Percentiles rank a stretch among this genome's conserved stretches.
Conservation (phyloP, 2,113 vertebrate genomes). For the Phylloscopus whistleri region DNA sequence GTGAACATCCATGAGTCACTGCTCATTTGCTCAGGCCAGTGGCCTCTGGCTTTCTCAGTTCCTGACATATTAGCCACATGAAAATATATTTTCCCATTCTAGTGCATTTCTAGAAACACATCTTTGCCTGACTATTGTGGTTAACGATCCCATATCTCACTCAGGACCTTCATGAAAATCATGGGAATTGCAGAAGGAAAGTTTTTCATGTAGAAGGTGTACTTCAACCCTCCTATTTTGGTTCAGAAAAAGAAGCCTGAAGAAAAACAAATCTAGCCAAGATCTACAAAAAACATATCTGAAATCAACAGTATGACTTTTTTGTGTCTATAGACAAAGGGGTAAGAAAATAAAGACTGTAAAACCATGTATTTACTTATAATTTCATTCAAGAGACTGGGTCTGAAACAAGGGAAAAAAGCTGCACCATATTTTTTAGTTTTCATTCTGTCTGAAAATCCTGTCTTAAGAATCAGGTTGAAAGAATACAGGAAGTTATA, state of each 20-base stretch:
- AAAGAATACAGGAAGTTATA: background rate
- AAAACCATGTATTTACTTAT: background rate
- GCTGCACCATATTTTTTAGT: background rate
- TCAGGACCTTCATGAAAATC: background rate
- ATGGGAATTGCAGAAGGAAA: background rate
- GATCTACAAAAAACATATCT: background rate
- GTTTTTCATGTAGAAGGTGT: background rate
- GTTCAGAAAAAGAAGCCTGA: background rate
- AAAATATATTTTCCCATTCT: background rate
- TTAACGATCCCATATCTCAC: background rate
- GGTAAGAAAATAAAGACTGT: background rate
- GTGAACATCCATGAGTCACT: slow-evolving; percentile 27
- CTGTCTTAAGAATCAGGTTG: background rate
- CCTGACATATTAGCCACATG: background rate
- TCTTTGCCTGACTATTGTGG: background rate
- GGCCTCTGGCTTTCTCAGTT: slow-evolving; percentile 13
- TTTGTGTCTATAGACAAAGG: background rate
- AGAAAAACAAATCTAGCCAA: background rate
- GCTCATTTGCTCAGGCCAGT: slow-evolving; percentile 1
- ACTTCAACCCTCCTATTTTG: background rate
- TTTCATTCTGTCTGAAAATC: background rate
- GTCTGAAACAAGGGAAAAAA: background rate
- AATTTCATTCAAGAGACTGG: background rate
- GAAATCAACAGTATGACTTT: background rate
- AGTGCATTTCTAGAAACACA: background rate